Percentiles rank a stretch among this genome's conserved stretches.
Conservation (phyloP, 2,797 vertebrate species). For the Galago senegalensis region DNA sequence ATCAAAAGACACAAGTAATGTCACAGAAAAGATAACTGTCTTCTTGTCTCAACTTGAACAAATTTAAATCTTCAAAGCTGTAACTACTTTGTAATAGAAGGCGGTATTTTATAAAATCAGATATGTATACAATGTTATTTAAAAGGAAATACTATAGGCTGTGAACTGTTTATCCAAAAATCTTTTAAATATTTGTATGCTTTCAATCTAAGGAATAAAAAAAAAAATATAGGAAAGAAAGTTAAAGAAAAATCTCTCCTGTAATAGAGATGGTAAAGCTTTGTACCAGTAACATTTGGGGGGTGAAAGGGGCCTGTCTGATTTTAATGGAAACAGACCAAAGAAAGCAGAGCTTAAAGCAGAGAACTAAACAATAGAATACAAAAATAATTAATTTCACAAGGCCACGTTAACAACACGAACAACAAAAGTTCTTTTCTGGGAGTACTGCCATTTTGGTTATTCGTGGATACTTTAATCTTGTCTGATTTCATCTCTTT, state of each 20-base stretch:
- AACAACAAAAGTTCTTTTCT: background rate
- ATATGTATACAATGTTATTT: background rate
- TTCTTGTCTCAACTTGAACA: slow-evolving; percentile 32
- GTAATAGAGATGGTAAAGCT: background rate
- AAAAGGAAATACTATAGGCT: background rate
- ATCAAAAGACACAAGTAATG: background rate
- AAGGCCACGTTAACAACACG: background rate
- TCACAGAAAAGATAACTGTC: background rate
- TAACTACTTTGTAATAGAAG: slow-evolving; percentile 15
- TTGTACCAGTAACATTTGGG: background rate
- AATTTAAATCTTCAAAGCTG: background rate
- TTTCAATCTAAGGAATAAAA: slow-evolving; percentile 49
- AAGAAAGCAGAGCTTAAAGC: background rate
- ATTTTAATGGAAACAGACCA: background rate
- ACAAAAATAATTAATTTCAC: slow-evolving; percentile 44
- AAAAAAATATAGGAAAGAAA: slow-evolving; percentile 2
- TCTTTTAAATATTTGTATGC: slow-evolving; percentile 34
- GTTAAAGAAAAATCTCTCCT: background rate
- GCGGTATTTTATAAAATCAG: background rate
- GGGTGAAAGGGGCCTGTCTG: background rate
- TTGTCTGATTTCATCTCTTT: slow-evolving; percentile 50
- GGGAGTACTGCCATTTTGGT: slow-evolving; percentile 32
- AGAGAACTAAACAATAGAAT: slow-evolving; percentile 17
- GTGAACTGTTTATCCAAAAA: slow-evolving; percentile 20
- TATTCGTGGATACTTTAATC: background rate